Conservation (phyloP, 2,888 invertebrate genomes). For the Dioctria linearis region DNA sequence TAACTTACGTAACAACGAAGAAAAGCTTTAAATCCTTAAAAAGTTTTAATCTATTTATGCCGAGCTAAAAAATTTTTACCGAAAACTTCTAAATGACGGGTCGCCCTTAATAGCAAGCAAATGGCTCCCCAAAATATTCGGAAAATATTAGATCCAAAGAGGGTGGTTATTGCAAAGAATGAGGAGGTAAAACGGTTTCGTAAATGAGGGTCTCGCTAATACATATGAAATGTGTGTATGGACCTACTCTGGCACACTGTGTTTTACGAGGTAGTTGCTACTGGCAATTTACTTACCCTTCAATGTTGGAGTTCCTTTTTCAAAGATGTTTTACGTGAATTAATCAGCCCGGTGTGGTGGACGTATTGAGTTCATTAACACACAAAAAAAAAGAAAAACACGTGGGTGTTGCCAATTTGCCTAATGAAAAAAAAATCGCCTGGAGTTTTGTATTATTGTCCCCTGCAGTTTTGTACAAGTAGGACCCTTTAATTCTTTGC, state of each 20-base stretch:
- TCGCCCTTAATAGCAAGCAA: not conserved
- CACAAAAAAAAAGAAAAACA: not conserved
- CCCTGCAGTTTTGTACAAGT: slow-evolving; percentile 19
- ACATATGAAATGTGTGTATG: not conserved
- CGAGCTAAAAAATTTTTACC: slow-evolving; percentile 15
- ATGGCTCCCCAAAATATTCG: slow-evolving; percentile 22
- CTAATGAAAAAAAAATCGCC: slow-evolving; percentile 31
- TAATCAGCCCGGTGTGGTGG: slow-evolving; percentile 8
- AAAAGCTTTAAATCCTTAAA: slow-evolving; percentile 22
- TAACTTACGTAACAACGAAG: not conserved
- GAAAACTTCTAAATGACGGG: slow-evolving; percentile 3
- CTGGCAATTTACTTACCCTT: slow-evolving; percentile 38
- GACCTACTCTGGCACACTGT: slow-evolving; percentile 1
- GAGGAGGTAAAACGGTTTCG: not conserved
- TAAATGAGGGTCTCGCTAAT: slow-evolving; percentile 40
- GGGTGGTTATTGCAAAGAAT: slow-evolving; percentile 3
- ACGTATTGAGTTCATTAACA: slow-evolving; percentile 35
- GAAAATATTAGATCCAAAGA: slow-evolving; percentile 10
- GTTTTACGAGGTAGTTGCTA: slow-evolving; percentile 38
- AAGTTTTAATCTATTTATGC: slow-evolving; percentile 36
- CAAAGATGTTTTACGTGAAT: slow-evolving; percentile 29
- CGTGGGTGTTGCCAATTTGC: slow-evolving; percentile 31
- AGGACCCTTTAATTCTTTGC: too few species aligned
- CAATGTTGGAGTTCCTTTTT: slow-evolving; percentile 7
- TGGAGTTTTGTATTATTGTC: slow-evolving; percentile 26